Base-by-base conservation (phyloP, 2,888 invertebrate species). In the Agriopis aurantiaria region DNA sequence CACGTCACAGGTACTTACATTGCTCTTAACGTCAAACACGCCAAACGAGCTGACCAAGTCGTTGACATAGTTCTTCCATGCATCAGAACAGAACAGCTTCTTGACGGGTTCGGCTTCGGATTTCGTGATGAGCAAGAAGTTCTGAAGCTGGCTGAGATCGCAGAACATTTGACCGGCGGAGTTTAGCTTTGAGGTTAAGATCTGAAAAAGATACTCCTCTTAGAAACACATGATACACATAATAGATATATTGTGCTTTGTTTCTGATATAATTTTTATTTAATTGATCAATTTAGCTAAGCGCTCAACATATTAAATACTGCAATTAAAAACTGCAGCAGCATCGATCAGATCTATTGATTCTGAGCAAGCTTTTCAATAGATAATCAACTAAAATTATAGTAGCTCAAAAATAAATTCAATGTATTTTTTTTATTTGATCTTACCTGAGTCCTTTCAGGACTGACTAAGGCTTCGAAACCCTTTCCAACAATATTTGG, bases 151-250 rank as follows among this genome's bases (percentile, higher is more conserved):
- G 65, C 84, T 80, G 7, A 77, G 72, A 65, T 95, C 93, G 60
- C 95, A 95, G 78, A 95, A 95, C 79, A 95, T 84, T 77, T 91
- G 87, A 0, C 85, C 87, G 0, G 92, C 89, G 12, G 81, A 69
- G 65, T 87, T 86, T 0, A 94, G 81, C 73, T 92, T 92, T 14
- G 91, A 87, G 3, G 92, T 90, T 3, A 95, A 75, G 6, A 93
- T 86, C 95, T 95, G 73, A 8, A 82, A 85, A 46, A 48, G 0
- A 14, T 17, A 33, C 33, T 33, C 33, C 3, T 33, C 5, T 33
- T 33, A 33, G n/a, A 5, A 33, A 33, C 2, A 33, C 33, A 33
- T 3, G 17, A 33, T 33, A n/a, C n/a, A n/a, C n/a, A n/a, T n/a
- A n/a, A n/a, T 33, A 3, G 5, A 33, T 33, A 1, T 33, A 33